phyloP scores from a whole-genome alignment of 1,140 invertebrate genomes.

The Phortica variegata region DNA sequence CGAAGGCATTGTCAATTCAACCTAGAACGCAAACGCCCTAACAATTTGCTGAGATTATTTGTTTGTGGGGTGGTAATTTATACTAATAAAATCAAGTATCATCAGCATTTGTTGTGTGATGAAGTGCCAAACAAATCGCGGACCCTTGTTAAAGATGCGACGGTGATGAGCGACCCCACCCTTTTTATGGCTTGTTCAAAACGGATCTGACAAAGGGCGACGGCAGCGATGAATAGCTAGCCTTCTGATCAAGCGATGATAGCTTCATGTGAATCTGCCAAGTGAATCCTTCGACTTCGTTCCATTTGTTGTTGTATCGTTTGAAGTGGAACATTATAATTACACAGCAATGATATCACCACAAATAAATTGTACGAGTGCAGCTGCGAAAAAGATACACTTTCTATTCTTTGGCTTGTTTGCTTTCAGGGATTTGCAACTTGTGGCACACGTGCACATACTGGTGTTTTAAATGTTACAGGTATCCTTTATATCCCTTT shows the following conservation, averaged over 20 bases:
- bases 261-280: constrained; percentile 16
- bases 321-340: constrained; percentile 56
- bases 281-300: constrained; percentile 33
- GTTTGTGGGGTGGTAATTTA: constrained; percentile 51
- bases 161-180: no score
- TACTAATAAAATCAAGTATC: constrained; percentile 56
- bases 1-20: no score
- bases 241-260: constrained; percentile 16
- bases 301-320: constrained; percentile 5
- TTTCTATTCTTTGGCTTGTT: background rate
- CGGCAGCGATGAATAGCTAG: no score
- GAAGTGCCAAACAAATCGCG: constrained; percentile 16
- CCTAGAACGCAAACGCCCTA: constrained; percentile 27
- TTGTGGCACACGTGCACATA: constrained; percentile 26
- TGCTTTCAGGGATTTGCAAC: no score
- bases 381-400: constrained; percentile 51
- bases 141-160: no score
- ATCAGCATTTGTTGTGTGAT: constrained; percentile 16
- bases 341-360: constrained; percentile 24
- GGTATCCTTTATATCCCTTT: no score
- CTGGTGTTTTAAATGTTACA: constrained; percentile 6
- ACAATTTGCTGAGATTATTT: constrained; percentile 51
- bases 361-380: background rate
- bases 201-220: constrained; percentile 6
- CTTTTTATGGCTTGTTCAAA: no score